Conservation (phyloP, 2,888 invertebrate genomes). For the Sclerodermus sp. region DNA sequence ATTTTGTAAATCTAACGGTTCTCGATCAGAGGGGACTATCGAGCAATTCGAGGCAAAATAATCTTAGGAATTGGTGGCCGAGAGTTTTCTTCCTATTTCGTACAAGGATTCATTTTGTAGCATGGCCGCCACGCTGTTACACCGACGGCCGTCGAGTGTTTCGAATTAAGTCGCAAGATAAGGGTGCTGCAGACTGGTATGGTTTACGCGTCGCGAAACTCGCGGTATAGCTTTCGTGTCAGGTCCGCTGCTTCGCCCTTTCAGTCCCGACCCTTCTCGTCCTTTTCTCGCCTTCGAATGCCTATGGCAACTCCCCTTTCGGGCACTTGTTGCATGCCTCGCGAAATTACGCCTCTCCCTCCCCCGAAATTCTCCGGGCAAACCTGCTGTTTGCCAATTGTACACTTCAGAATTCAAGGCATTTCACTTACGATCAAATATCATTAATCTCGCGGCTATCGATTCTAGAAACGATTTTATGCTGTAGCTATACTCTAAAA, state of each 20-base stretch:
- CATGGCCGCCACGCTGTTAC: no score
- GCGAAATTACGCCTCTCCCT: conserved; percentile 8
- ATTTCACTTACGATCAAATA: neutral
- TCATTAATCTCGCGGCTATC: no score
- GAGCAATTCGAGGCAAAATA: no score
- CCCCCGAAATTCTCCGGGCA: neutral
- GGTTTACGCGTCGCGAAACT: conserved; percentile 19
- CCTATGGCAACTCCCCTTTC: conserved; percentile 24
- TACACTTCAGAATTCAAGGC: neutral
- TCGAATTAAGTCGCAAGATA: conserved; percentile 18
- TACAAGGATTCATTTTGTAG: no score
- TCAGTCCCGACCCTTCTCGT: conserved; percentile 26
- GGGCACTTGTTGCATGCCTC: conserved; percentile 46
- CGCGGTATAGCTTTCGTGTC: conserved; percentile 13
- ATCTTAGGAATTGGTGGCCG: no score
- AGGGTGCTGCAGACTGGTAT: conserved; percentile 3
- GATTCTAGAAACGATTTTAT: no score
- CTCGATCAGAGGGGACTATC: no score
- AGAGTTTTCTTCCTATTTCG: no score
- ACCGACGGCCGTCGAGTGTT: neutral
- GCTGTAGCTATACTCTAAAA: no score
- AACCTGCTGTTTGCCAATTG: no score
- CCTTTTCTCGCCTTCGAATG: conserved; percentile 21
- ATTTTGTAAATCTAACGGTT: no score
- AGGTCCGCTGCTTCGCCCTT: conserved; percentile 7